Evolutionary conservation across 2,797 vertebrate genomes (phyloP).

Genomic region (Tapera naevia): DNA sequence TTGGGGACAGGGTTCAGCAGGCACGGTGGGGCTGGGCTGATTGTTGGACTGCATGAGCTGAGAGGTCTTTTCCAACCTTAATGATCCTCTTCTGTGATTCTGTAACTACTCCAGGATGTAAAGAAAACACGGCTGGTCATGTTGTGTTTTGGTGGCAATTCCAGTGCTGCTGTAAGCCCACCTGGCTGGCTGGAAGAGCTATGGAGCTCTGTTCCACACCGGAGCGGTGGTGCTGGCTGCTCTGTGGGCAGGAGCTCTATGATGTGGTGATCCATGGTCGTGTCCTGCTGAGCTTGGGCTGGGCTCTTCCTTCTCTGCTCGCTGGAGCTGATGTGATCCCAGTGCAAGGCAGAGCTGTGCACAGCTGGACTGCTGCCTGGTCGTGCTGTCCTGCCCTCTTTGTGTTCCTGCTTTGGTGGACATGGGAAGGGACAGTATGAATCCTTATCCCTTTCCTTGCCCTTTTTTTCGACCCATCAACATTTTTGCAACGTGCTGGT

Average conservation of each 20-base stretch:
- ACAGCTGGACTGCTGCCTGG: not conserved
- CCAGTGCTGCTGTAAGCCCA: not conserved
- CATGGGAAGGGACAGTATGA: fast-evolving
- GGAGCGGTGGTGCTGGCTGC: fast-evolving
- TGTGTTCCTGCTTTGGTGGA: not conserved
- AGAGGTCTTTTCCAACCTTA: too few species aligned
- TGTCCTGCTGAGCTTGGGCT: not conserved
- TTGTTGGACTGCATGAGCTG: too few species aligned
- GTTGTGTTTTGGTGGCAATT: not conserved
- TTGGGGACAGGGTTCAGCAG: too few species aligned
- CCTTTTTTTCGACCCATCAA: not conserved
- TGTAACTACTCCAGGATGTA: not conserved
- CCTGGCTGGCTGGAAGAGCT: not conserved
- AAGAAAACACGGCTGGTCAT: not conserved
- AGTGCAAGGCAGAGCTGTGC: not conserved
- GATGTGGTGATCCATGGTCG: not conserved
- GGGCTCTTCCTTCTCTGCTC: not conserved
- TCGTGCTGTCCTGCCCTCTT: fast-evolving
- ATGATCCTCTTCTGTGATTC: too few species aligned
- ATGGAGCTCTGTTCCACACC: not conserved
- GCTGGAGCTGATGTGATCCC: not conserved
- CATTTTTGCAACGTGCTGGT: fast-evolving
- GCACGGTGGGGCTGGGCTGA: too few species aligned
- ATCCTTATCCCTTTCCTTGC: not conserved
- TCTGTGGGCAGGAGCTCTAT: not conserved